A percentile compares a stretch with the other conserved stretches of the same genome.
Conservation (phyloP, 1,140 invertebrate genomes). For the Triops cancriformis region DNA sequence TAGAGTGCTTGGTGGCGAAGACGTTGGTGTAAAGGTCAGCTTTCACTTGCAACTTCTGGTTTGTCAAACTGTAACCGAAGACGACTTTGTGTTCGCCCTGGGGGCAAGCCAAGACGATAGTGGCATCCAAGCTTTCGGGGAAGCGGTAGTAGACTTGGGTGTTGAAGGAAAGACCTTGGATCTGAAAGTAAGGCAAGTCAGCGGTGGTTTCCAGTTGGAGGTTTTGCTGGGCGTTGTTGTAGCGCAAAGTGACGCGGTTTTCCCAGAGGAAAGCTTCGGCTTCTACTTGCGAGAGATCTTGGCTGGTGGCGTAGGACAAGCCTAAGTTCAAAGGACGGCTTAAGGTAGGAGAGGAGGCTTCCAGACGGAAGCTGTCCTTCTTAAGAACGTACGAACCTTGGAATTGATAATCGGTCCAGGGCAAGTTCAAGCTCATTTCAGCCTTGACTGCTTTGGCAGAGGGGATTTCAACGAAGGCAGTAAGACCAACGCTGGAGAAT, state of each 20-base stretch:
- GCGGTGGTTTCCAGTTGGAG: constrained; percentile 10
- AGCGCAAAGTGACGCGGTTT: constrained; percentile 19
- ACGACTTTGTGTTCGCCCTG: constrained; percentile 18
- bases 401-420: neutral
- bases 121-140: neutral
- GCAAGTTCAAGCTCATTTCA: neutral
- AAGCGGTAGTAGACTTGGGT: constrained; percentile 14
- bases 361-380: neutral
- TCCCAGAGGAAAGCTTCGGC: constrained; percentile 17
- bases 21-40: constrained; percentile 25
- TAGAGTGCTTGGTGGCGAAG: constrained; percentile 15
- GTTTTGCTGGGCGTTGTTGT: constrained; percentile 13
- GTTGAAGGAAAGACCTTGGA: constrained; percentile 16
- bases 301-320: neutral
- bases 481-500: neutral
- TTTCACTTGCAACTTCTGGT: constrained; percentile 15
- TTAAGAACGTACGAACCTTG: neutral
- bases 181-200: constrained; percentile 22
- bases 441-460: neutral
- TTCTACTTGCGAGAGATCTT: constrained; percentile 16
- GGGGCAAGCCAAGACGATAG: constrained; percentile 13
- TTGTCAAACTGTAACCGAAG: constrained; percentile 7
- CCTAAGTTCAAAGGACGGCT: neutral
- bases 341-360: neutral
- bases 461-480: neutral